Conservation (phyloP, 1,140 invertebrate species). For the Panulirus ornatus region DNA sequence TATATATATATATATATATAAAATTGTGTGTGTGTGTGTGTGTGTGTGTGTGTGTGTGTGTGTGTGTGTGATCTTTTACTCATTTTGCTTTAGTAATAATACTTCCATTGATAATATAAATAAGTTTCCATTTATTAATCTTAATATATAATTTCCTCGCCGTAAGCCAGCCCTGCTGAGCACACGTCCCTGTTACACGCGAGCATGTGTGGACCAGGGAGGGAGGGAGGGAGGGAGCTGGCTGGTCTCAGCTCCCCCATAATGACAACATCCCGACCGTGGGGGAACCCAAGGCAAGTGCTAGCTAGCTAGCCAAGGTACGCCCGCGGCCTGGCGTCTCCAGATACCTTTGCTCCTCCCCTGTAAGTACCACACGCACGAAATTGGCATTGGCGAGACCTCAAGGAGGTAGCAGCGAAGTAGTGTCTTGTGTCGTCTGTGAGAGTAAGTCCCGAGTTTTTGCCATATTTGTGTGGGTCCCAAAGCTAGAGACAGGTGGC, state of each 20-base stretch:
- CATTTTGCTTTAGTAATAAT: too few relatives aligned
- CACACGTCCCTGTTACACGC: too few relatives aligned
- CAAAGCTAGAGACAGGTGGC: slow-evolving; percentile 26
- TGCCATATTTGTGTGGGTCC: slow-evolving; percentile 44
- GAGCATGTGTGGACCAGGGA: neutral
- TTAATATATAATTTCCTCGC: too few relatives aligned
- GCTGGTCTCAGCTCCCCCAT: neutral
- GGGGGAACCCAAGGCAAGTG: neutral
- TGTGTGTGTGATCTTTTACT: too few relatives aligned
- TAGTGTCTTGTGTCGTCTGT: slow-evolving; percentile 49
- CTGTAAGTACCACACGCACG: slow-evolving; percentile 35
- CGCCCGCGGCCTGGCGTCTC: neutral
- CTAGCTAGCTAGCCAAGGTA: neutral
- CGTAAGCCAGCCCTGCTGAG: too few relatives aligned
- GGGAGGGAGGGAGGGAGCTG: neutral
- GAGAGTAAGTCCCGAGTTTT: slow-evolving; percentile 22
- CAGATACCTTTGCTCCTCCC: neutral
- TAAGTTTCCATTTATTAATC: too few relatives aligned
- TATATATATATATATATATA: neutral
- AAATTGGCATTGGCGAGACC: slow-evolving; percentile 40
- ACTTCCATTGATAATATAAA: too few relatives aligned
- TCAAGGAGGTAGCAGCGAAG: neutral
- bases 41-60: too few relatives aligned
- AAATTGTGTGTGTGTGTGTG: too few relatives aligned
- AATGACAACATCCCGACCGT: neutral